Evolutionary conservation across 2,113 vertebrate genomes (phyloP), one percentile per base, ranked within the genome.

Genomic region (Amblyornis subalaris): DNA sequence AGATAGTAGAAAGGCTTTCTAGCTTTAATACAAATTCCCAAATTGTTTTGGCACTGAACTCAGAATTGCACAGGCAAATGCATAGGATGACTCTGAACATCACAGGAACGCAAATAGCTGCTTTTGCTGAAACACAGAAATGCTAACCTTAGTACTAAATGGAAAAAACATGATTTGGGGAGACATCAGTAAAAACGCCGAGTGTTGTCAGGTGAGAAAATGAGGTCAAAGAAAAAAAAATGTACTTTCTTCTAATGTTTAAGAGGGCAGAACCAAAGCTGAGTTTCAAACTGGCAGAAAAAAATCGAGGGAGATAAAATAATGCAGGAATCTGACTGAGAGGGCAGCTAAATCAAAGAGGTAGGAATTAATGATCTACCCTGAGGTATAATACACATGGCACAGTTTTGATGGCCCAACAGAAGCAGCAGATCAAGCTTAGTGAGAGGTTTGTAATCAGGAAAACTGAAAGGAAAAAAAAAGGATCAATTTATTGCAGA

Each of bases 21-120:
- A 94, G 85, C 79, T 94, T 75, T 89, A 90, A 86, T 91, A 90
- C 82, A 94, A 88, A 95, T 90, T 93, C 79, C 90, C 61, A 81
- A 64, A 95, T 96, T 94, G 92, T 95, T 95, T 95, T 95, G 95
- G 95, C 85, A 84, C 91, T 86, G 85, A 94, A 80, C 72, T 94
- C 61, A 33, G 85, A 80, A 95, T 53, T 81, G 64, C 82, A 83
- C 57, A 86, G 90, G 75, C 94, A 95, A 90, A 88, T 0, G 12
- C 65, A 85, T 16, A 79, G 82, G 76, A 80, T 90, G 93, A 71
- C 88, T 95, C 78, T 86, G 78, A 94, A 86, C 88, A 91, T 54
- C 82, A 93, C 28, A 86, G 69, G 60, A 90, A 90, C 67, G 0
- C 90, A 95, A 95, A 96, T 57, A 95, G 79, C 93, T 90, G 85